Percentiles rank a stretch among this genome's conserved stretches.
phyloP scores from a whole-genome alignment of 1,140 invertebrate species.

The Drosophila obscura region DNA sequence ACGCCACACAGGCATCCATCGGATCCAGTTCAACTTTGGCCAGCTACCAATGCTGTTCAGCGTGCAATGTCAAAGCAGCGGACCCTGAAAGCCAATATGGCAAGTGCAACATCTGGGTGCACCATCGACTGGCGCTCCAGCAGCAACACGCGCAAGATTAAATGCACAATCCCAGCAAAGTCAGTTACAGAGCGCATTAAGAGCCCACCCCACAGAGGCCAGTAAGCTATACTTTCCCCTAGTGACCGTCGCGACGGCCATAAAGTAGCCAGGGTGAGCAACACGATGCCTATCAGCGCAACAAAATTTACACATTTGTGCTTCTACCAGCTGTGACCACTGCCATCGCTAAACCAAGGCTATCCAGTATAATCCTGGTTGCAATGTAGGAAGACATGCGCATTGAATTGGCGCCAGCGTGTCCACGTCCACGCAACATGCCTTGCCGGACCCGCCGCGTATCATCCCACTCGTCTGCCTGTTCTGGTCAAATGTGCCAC shows the following conservation, averaged over 20 bases:
- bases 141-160: neutral
- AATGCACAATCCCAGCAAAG: constrained; percentile 2
- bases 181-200: constrained; percentile 14
- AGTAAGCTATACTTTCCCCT: too few relatives aligned
- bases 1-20: constrained; percentile 11
- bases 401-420: constrained; percentile 44
- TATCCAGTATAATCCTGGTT: constrained; percentile 18
- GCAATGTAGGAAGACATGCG: constrained; percentile 24
- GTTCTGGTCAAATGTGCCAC: constrained; percentile 38
- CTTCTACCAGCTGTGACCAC: constrained; percentile 45
- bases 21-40: neutral
- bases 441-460: constrained; percentile 16
- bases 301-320: constrained; percentile 58
- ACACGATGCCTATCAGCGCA: constrained; percentile 37
- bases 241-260: constrained; percentile 1
- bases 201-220: constrained; percentile 23
- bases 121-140: neutral
- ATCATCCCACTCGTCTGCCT: constrained; percentile 23
- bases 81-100: constrained; percentile 21
- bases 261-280: constrained; percentile 4
- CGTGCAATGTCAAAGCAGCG: constrained; percentile 17
- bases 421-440: constrained; percentile 37
- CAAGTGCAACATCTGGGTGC: constrained; percentile 31
- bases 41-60: constrained; percentile 28
- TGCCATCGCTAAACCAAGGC: neutral